These are phyloP conservation scores for Axea sp. DNA, from an alignment of 2,888 invertebrate species.

Conservation along the genomic window DNA sequence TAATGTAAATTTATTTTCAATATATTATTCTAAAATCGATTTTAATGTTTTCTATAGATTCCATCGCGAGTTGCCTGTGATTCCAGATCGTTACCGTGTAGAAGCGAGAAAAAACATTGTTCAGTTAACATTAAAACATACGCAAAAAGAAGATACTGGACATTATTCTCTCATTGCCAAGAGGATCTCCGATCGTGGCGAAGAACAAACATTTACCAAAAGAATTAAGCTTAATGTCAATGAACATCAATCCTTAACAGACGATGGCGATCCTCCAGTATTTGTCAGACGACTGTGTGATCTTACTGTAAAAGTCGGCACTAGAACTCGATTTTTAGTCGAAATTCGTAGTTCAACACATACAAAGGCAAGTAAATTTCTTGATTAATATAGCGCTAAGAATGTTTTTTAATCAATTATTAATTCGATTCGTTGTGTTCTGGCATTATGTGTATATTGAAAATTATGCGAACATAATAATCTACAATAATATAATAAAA, in stretches of 20 bases:
- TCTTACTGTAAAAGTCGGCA: conserved; percentile 93
- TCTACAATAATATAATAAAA: no score
- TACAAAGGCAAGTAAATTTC: conserved; percentile 84
- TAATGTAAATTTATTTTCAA: no score
- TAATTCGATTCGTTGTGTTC: no score
- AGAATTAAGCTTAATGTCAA: conserved; percentile 73
- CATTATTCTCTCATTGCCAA: conserved; percentile 85
- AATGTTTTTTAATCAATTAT: no score
- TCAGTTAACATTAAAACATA: conserved; percentile 80
- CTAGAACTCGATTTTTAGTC: conserved; percentile 90
- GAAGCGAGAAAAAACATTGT: conserved; percentile 84
- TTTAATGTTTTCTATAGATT: conserved; percentile 62
- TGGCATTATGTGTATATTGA: no score
- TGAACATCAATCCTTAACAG: conserved; percentile 70
- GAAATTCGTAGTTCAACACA: conserved; percentile 90
- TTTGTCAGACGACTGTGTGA: conserved; percentile 92
- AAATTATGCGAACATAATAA: no score
- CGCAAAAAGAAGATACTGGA: conserved; percentile 79
- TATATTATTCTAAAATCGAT: no score
- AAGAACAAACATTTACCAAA: conserved; percentile 65
- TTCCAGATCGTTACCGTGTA: conserved; percentile 84
- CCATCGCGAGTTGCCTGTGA: conserved; percentile 80
- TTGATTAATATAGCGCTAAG: no score
- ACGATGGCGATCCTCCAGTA: conserved; percentile 86
- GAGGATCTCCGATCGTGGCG: conserved; percentile 80